phyloP scores from a whole-genome alignment of 2,888 invertebrate species.

The Imbricaverruca yamaguchii region DNA sequence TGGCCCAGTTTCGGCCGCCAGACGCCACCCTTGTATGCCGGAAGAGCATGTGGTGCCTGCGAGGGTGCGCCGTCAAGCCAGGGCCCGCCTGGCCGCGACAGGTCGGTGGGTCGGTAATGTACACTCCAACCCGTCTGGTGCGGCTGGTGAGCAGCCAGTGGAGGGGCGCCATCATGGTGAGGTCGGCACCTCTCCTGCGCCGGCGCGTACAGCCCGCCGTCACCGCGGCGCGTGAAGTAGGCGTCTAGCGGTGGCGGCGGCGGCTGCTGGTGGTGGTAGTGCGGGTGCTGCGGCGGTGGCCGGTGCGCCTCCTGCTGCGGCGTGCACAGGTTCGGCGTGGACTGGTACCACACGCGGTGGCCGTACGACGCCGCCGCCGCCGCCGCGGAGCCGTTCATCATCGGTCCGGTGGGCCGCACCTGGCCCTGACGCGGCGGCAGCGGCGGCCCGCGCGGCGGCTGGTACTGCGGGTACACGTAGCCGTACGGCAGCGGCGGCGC shows the following conservation, averaged over 20 bases:
- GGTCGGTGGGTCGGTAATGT: not conserved
- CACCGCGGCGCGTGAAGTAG: too few relatives aligned
- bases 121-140: not conserved
- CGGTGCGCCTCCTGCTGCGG: not conserved
- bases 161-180: too few relatives aligned
- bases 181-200: too few relatives aligned
- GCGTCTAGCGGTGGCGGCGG: too few relatives aligned
- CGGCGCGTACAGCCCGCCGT: too few relatives aligned
- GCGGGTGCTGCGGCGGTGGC: not conserved
- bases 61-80: too few relatives aligned
- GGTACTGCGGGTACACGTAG: conserved; percentile 10
- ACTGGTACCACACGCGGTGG: not conserved
- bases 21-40: not conserved
- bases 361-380: not conserved
- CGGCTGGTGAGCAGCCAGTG: not conserved
- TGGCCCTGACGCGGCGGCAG: conserved; percentile 15
- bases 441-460: conserved; percentile 13
- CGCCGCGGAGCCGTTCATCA: too few relatives aligned
- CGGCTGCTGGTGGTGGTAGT: too few relatives aligned
- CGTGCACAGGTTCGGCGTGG: not conserved
- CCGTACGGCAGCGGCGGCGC: not conserved
- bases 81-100: not conserved
- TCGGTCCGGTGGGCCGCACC: not conserved
- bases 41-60: too few relatives aligned
- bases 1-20: not conserved